These are phyloP conservation scores for Tursiops truncatus DNA, from an alignment of 2,113 vertebrate genomes.

Conservation along the genomic window DNA sequence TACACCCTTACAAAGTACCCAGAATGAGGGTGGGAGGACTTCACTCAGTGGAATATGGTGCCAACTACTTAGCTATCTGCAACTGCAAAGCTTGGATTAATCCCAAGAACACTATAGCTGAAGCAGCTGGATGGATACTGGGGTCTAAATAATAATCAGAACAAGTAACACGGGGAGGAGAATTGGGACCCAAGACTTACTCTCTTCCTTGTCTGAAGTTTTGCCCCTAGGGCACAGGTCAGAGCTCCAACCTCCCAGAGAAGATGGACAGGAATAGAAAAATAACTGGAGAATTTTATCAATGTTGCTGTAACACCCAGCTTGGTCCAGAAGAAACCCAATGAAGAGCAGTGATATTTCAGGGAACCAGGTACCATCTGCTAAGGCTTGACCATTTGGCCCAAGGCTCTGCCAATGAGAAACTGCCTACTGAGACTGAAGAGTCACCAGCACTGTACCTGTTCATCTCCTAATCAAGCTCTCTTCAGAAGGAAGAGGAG, in stretches of 20 bases:
- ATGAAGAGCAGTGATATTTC: background rate
- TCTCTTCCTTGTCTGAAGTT: background rate
- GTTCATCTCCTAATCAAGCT: background rate
- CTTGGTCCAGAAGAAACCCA: background rate
- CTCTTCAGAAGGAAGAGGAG: background rate
- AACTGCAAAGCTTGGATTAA: constrained; percentile 6
- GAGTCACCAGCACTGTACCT: background rate
- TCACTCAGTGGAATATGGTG: background rate
- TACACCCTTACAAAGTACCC: background rate
- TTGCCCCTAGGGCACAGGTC: background rate
- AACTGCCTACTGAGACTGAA: background rate
- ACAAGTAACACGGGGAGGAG: background rate
- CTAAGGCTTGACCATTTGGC: background rate
- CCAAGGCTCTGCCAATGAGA: background rate
- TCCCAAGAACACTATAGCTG: background rate
- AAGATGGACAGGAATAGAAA: background rate
- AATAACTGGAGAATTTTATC: background rate
- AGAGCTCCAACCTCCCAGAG: background rate
- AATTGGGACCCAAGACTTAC: background rate
- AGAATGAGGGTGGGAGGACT: background rate
- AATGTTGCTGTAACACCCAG: background rate
- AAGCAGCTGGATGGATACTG: background rate
- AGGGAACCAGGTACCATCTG: background rate
- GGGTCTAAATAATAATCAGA: background rate
- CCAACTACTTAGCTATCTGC: background rate